phyloP scores from a whole-genome alignment of 2,888 invertebrate genomes.

The Aphidoletes aphidimyza region DNA sequence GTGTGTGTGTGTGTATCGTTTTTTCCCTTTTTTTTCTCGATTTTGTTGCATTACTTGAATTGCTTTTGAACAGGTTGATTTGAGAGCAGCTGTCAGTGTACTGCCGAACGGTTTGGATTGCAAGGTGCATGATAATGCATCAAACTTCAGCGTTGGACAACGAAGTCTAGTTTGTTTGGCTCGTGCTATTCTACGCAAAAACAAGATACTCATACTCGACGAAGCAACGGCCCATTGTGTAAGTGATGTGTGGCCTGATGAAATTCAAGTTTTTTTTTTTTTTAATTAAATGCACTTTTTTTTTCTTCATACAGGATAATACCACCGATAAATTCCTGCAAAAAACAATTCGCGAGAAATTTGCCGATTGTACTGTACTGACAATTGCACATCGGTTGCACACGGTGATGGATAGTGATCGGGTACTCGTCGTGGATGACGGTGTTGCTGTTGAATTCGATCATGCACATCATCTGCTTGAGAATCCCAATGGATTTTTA shows the following conservation, averaged over 20 bases:
- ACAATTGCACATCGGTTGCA: constrained; percentile 92
- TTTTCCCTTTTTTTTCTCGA: not conserved
- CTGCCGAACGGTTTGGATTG: constrained; percentile 71
- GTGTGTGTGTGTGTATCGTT: not conserved
- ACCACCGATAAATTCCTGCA: constrained; percentile 88
- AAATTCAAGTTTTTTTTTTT: no score
- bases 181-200: constrained; percentile 75
- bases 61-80: constrained; percentile 73
- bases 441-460: constrained; percentile 74
- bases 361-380: constrained; percentile 83
- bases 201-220: constrained; percentile 70
- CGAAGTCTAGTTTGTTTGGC: constrained; percentile 84
- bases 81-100: constrained; percentile 75
- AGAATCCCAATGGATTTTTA: constrained; percentile 71
- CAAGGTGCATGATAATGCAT: constrained; percentile 77
- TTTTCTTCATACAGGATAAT: no score
- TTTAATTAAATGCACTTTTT: no score
- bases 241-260: no score
- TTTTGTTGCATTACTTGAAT: not conserved
- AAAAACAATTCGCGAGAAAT: constrained; percentile 82
- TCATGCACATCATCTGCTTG: constrained; percentile 76
- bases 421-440: constrained; percentile 37
- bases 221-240: constrained; percentile 93
- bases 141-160: constrained; percentile 83
- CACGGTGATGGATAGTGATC: constrained; percentile 85